Percentiles rank a stretch among this genome's conserved stretches.
Conservation (phyloP, 2,113 vertebrate species). For the Erpornis zantholeuca region DNA sequence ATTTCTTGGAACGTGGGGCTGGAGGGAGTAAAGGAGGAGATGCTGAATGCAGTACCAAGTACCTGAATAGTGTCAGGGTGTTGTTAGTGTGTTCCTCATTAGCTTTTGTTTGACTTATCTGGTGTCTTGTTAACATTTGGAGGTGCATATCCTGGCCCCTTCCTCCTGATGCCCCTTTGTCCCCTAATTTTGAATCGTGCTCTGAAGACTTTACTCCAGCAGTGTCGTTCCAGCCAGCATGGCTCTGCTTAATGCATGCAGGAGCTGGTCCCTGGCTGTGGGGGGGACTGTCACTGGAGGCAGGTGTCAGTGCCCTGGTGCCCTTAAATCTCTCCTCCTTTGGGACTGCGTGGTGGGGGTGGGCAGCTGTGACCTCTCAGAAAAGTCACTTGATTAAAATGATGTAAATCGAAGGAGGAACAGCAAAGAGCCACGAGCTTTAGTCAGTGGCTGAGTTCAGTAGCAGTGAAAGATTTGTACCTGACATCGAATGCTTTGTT, state of each 20-base stretch:
- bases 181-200: not conserved
- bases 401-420: not conserved
- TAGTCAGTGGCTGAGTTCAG: not conserved
- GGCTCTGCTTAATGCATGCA: not conserved
- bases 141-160: not conserved
- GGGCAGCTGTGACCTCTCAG: not conserved
- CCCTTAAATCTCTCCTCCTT: not conserved
- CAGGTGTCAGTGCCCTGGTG: not conserved
- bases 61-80: not conserved
- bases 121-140: not conserved
- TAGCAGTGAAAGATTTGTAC: not conserved
- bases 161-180: not conserved
- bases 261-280: not conserved
- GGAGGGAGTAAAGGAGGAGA: not conserved
- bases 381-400: not conserved
- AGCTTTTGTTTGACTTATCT: not conserved
- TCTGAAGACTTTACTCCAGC: not conserved
- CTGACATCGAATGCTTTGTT: not conserved
- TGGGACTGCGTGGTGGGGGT: not conserved
- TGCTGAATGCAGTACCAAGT: not conserved
- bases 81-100: not conserved
- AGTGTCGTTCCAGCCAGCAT: accelerated
- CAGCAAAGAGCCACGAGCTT: not conserved
- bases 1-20: not conserved
- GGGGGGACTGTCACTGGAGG: not conserved